Percentiles rank a stretch among this genome's conserved stretches.
Evolutionary conservation across 2,888 invertebrate genomes (phyloP).

Genomic region (Alsophila aescularia): DNA sequence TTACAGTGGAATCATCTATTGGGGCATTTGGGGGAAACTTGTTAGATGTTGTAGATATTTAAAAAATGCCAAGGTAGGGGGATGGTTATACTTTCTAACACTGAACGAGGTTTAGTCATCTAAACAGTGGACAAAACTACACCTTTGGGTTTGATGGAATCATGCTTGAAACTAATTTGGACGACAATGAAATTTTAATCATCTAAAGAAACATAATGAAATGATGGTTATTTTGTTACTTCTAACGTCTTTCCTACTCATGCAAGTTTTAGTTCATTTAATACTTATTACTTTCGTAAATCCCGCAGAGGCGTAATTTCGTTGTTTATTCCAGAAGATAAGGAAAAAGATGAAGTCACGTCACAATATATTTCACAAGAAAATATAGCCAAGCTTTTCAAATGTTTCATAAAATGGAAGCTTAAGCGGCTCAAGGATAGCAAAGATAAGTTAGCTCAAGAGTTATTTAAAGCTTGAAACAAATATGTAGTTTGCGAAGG

Average conservation of each 20-base stretch:
- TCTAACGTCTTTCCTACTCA: conserved; percentile 19
- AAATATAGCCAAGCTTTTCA: conserved; percentile 41
- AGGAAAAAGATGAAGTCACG: conserved; percentile 36
- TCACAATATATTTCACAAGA: conserved; percentile 32
- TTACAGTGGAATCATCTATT: conserved; percentile 42
- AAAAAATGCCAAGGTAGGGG: conserved; percentile 83
- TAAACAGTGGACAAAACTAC: conserved; percentile 51
- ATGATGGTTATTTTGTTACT: conserved; percentile 29
- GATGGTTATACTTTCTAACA: conserved; percentile 54
- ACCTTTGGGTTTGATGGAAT: conserved; percentile 75
- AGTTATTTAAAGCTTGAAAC: conserved; percentile 36
- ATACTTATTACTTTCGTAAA: not conserved
- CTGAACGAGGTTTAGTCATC: conserved; percentile 44
- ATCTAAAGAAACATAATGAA: conserved; percentile 31
- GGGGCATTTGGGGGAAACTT: conserved; percentile 37
- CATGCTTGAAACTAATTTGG: conserved; percentile 56
- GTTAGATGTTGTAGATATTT: conserved; percentile 52
- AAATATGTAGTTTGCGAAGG: conserved; percentile 23
- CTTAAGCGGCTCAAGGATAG: conserved; percentile 38
- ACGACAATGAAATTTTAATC: conserved; percentile 50
- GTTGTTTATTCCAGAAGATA: conserved; percentile 13
- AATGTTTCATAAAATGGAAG: conserved; percentile 43
- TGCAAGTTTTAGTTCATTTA: conserved; percentile 25
- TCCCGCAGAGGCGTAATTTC: not conserved
- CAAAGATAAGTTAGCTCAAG: conserved; percentile 43